Evolutionary conservation across 2,797 vertebrate genomes (phyloP).

Genomic region (Silurus aristotelis): DNA sequence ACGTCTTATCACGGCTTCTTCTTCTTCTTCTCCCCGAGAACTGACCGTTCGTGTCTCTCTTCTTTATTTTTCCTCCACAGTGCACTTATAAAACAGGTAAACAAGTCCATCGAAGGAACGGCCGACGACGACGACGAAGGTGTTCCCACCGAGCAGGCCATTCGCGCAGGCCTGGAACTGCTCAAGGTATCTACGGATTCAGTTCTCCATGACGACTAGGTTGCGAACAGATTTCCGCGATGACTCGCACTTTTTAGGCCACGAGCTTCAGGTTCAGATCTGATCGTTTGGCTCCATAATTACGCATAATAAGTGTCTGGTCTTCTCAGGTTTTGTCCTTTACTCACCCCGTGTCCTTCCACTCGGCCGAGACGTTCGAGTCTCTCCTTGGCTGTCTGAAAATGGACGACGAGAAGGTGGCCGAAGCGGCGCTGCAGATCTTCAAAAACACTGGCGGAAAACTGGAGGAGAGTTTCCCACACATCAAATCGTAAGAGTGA

Average conservation of each 20-base stretch:
- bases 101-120: constrained; percentile 97
- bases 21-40: too few species aligned
- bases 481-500: constrained; percentile 92
- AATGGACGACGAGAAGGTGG: constrained; percentile 99
- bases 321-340: constrained; percentile 90
- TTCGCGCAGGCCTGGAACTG: constrained; percentile 93
- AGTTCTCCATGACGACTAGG: not conserved
- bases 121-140: constrained; percentile 98
- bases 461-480: constrained; percentile 96
- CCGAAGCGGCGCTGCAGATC: constrained; percentile 96
- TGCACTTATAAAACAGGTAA: constrained; percentile 95
- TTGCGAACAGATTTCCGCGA: too few species aligned
- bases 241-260: too few species aligned
- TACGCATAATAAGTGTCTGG: too few species aligned
- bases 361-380: constrained; percentile 98
- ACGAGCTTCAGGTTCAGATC: not conserved
- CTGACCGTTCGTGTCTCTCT: not conserved
- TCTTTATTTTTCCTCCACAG: constrained; percentile 61
- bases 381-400: constrained; percentile 95
- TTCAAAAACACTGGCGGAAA: constrained; percentile 96
- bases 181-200: constrained; percentile 80
- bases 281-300: not conserved
- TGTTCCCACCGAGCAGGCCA: constrained; percentile 92
- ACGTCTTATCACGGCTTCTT: not conserved
- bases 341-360: constrained; percentile 97